These are phyloP conservation scores for Aromia moschata DNA, from an alignment of 2,888 invertebrate species.

Conservation along the genomic window DNA sequence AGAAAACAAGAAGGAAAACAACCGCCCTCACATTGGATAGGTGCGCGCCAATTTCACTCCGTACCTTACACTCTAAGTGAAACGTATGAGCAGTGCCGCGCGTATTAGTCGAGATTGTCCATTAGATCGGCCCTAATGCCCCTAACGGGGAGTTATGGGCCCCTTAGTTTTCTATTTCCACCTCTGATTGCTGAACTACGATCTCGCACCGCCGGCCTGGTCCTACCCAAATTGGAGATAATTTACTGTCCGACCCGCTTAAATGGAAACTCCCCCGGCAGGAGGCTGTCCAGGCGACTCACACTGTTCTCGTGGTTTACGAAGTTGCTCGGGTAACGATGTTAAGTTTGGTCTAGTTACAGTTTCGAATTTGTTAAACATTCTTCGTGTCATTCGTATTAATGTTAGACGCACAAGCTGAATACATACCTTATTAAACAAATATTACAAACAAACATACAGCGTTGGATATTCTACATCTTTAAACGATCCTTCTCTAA, in stretches of 20 bases:
- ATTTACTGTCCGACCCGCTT: constrained; percentile 16
- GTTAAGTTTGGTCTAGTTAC: too few relatives aligned
- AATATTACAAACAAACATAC: too few relatives aligned
- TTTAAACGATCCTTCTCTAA: too few relatives aligned
- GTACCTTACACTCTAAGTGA: constrained; percentile 42
- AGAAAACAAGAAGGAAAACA: too few relatives aligned
- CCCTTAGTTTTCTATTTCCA: constrained; percentile 50
- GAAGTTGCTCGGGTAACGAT: too few relatives aligned
- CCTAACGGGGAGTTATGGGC: constrained; percentile 49
- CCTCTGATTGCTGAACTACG: constrained; percentile 33
- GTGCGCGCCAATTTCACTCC: constrained; percentile 33
- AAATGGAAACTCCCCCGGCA: neutral
- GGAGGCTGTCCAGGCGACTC: neutral
- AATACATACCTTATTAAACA: too few relatives aligned
- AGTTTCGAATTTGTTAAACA: too few relatives aligned
- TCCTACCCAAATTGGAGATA: constrained; percentile 27
- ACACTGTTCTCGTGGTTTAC: neutral
- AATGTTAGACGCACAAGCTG: too few relatives aligned
- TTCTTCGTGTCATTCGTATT: too few relatives aligned
- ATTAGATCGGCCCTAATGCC: constrained; percentile 49
- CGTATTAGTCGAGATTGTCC: constrained; percentile 51
- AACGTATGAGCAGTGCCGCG: constrained; percentile 43
- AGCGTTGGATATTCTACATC: too few relatives aligned
- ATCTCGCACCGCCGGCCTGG: constrained; percentile 14
- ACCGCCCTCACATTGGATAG: constrained; percentile 31